Evolutionary conservation across 1,140 invertebrate genomes (phyloP), one percentile per base, ranked within the genome.

Genomic region (Zaprionus ghesquierei): DNA sequence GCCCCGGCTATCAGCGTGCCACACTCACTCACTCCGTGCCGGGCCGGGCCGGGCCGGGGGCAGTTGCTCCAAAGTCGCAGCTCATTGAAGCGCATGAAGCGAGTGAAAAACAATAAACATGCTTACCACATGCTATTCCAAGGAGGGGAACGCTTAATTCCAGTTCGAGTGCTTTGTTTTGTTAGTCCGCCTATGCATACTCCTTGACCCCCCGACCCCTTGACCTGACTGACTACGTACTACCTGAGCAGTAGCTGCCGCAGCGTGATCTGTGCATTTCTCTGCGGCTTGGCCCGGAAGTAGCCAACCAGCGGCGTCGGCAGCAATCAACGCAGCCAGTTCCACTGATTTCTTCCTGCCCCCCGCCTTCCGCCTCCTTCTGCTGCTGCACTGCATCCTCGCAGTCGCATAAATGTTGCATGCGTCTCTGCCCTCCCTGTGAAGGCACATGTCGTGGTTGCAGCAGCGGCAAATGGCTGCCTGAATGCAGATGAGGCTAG

Each of bases 41-140:
- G n/a, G n/a, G n/a, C n/a, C n/a, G n/a, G n/a, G n/a, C n/a, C n/a
- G n/a, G n/a, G n/a, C n/a, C n/a, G n/a, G n/a, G n/a, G n/a, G n/a
- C n/a, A n/a, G n/a, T n/a, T 51, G 20, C 22, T 25, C 8, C 46
- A 23, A n/a, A 69, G 58, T 63, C 68, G 22, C 60, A 56, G 82
- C 66, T 76, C 79, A 87, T 65, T 89, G 51, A 87, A 89, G 84
- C 82, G 72, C 62, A 79, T 71, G 66, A 82, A 79, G 35, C 8
- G 76, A 65, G 79, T 79, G 79, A 87, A 87, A 86, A 87, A 87
- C 84, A 87, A 89, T 87, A 89, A 87, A 87, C 82, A 87, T 89
- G 68, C 69, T 76, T 58, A 72, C 60, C 44, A 66, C 60, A 64
- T 69, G 38, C 53, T 55, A 20, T n/a, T 8, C 12, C 12, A 2